Evolutionary conservation across 2,888 invertebrate species (phyloP).

Genomic region (Ommatoiulus sabulosus): DNA sequence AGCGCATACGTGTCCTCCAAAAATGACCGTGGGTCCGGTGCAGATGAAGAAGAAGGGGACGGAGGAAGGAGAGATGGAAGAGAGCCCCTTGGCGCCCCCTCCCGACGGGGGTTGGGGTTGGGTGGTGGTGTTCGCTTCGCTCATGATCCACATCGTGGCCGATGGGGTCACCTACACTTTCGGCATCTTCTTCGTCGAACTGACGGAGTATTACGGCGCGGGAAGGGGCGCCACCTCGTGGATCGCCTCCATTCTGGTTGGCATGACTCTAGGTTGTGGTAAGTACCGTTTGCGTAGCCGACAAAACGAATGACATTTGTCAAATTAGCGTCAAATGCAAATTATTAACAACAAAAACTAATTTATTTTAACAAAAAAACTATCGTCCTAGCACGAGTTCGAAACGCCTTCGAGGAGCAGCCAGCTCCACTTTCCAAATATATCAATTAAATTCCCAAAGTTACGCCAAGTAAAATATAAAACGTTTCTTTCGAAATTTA

Average conservation of each 20-base stretch:
- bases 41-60: conserved; percentile 46
- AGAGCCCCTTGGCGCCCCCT: conserved; percentile 57
- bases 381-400: too few species aligned
- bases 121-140: conserved; percentile 93
- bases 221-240: conserved; percentile 89
- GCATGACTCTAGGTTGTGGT: conserved; percentile 95
- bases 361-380: too few species aligned
- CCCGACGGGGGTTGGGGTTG: conserved; percentile 97
- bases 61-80: conserved; percentile 38
- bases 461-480: too few species aligned
- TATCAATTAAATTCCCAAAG: too few species aligned
- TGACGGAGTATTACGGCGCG: conserved; percentile 84
- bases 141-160: conserved; percentile 95
- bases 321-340: too few species aligned
- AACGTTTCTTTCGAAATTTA: too few species aligned
- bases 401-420: too few species aligned
- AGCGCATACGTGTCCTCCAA: not conserved
- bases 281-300: conserved; percentile 64
- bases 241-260: conserved; percentile 94
- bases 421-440: too few species aligned
- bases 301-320: too few species aligned
- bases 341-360: too few species aligned
- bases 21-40: conserved; percentile 46
- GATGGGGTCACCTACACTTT: conserved; percentile 99
- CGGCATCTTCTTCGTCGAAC: conserved; percentile 91